Percentiles rank a stretch among this genome's conserved stretches.
Evolutionary conservation across 2,797 vertebrate species (phyloP).

Genomic region (Argya squamiceps): DNA sequence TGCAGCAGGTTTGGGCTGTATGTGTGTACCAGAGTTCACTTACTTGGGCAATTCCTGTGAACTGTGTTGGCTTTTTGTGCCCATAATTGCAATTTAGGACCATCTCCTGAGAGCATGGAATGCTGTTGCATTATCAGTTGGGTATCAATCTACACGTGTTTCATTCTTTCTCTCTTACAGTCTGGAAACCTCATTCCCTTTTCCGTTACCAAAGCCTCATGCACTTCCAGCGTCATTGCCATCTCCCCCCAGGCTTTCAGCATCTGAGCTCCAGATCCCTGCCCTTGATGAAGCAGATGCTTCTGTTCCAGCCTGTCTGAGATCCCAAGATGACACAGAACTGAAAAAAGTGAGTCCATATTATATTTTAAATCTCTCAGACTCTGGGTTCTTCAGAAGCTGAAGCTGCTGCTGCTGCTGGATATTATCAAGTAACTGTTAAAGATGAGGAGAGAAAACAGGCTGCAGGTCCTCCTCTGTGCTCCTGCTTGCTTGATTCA

Average conservation of each 20-base stretch:
- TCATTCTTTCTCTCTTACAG: conserved; percentile 51
- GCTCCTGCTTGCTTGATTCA: background rate
- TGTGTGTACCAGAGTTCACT: background rate
- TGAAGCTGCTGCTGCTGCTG: background rate
- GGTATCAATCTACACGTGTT: background rate
- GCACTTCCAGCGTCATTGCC: conserved; percentile 37
- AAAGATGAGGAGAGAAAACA: background rate
- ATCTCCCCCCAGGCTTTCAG: conserved; percentile 42
- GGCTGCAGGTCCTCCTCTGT: background rate
- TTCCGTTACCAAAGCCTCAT: conserved; percentile 58
- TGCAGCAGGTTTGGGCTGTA: background rate
- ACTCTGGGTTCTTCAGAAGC: background rate
- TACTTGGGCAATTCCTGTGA: background rate
- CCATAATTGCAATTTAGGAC: background rate
- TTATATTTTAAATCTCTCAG: background rate
- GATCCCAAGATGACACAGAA: conserved; percentile 38
- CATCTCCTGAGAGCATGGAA: background rate
- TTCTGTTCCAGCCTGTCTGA: conserved; percentile 44
- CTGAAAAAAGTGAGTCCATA: conserved; percentile 61
- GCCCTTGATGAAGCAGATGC: conserved; percentile 50
- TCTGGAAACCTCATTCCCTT: conserved; percentile 48
- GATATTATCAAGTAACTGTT: background rate
- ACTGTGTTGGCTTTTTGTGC: background rate
- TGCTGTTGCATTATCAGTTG: background rate
- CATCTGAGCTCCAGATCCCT: conserved; percentile 51